These are phyloP conservation scores for Heliconius erato DNA, from an alignment of 2,888 invertebrate species.

Conservation along the genomic window DNA sequence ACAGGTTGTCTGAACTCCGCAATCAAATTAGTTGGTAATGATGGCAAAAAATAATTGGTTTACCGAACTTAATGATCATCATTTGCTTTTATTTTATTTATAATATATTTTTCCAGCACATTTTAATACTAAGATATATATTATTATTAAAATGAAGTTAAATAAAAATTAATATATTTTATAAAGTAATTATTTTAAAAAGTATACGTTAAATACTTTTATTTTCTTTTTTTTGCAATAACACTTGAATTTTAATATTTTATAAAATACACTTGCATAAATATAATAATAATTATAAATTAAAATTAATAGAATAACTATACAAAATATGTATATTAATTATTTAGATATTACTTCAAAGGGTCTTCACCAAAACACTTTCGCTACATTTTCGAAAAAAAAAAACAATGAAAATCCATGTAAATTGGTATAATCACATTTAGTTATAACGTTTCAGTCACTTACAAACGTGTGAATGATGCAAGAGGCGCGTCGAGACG, in stretches of 20 bases:
- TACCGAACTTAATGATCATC: not conserved
- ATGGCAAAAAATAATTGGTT: slow-evolving; percentile 5
- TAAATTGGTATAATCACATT: slow-evolving; percentile 4
- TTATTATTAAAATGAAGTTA: not conserved
- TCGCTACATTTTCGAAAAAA: not conserved
- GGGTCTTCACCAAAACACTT: not conserved
- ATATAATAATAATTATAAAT: not conserved
- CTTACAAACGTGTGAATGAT: slow-evolving; percentile 36
- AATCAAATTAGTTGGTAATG: not conserved
- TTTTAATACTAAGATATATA: not conserved
- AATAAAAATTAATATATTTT: not conserved
- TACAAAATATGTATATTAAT: not conserved
- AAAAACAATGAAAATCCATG: slow-evolving; percentile 8
- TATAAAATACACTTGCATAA: not conserved
- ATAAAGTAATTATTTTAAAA: not conserved
- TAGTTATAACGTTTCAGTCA: slow-evolving; percentile 7
- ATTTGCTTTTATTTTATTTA: not conserved
- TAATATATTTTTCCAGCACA: not conserved
- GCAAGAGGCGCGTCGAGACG: slow-evolving; percentile 23
- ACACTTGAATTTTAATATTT: not conserved
- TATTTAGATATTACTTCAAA: not conserved
- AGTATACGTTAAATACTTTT: not conserved
- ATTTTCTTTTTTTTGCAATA: not conserved
- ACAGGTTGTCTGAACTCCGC: not conserved
- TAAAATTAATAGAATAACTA: not conserved